Conservation (phyloP, 2,888 invertebrate species). For the Pseudococcus longispinus region DNA sequence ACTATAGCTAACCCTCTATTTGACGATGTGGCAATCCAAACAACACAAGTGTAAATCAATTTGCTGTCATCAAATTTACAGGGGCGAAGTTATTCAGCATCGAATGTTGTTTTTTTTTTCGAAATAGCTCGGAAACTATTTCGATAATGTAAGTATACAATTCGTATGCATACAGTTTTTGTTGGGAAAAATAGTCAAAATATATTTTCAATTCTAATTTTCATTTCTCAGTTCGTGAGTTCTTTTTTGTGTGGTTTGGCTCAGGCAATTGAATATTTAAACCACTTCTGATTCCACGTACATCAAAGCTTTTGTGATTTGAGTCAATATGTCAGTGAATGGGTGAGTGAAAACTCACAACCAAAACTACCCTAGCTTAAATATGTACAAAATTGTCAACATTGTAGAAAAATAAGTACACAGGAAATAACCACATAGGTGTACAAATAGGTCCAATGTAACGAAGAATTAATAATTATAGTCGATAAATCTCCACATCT, state of each 20-base stretch:
- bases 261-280: neutral
- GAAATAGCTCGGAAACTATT: neutral
- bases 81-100: neutral
- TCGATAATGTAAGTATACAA: neutral
- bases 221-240: neutral
- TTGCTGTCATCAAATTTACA: neutral
- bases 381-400: no score
- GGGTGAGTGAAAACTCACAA: no score
- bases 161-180: neutral
- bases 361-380: no score
- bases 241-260: neutral
- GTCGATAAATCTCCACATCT: neutral
- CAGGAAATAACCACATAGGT: no score
- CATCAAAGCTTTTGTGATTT: neutral
- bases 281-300: neutral
- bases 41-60: neutral
- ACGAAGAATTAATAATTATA: neutral
- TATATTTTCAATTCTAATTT: neutral
- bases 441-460: no score
- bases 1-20: neutral
- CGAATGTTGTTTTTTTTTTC: neutral
- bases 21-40: neutral
- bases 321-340: neutral
- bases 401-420: no score
- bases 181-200: neutral